phyloP scores from a whole-genome alignment of 2,797 vertebrate genomes.

The Smutsia temminckii region DNA sequence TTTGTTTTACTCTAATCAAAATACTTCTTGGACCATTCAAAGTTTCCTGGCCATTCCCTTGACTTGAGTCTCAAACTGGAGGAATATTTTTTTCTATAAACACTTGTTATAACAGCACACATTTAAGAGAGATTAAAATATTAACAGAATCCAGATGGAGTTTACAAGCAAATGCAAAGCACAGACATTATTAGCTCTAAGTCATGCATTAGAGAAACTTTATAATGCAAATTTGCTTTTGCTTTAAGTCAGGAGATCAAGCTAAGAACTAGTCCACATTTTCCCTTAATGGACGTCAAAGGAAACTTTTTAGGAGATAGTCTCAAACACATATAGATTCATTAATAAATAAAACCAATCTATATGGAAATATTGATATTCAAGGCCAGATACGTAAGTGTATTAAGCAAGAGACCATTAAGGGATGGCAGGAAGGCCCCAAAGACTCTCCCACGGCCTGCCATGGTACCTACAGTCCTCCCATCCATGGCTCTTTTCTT shows the following conservation, averaged over 20 bases:
- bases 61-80: slow-evolving; percentile 62
- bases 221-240: neutral
- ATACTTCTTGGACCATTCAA: slow-evolving; percentile 56
- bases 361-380: neutral
- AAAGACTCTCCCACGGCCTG: neutral
- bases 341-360: slow-evolving; percentile 29
- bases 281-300: slow-evolving; percentile 39
- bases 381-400: neutral
- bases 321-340: slow-evolving; percentile 19
- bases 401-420: neutral
- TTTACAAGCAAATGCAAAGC: slow-evolving; percentile 36
- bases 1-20: slow-evolving; percentile 68
- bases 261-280: neutral
- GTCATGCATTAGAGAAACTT: neutral
- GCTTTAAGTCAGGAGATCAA: neutral
- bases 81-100: slow-evolving; percentile 62
- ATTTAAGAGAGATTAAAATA: slow-evolving; percentile 60
- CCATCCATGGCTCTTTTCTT: neutral
- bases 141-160: slow-evolving; percentile 61
- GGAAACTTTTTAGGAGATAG: slow-evolving; percentile 7
- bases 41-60: slow-evolving; percentile 60
- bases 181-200: slow-evolving; percentile 24
- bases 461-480: neutral
- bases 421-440: neutral
- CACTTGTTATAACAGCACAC: slow-evolving; percentile 43